A percentile compares a stretch with the other conserved stretches of the same genome.
Conservation (phyloP, 2,113 vertebrate genomes). For the Nesogale talazaci region DNA sequence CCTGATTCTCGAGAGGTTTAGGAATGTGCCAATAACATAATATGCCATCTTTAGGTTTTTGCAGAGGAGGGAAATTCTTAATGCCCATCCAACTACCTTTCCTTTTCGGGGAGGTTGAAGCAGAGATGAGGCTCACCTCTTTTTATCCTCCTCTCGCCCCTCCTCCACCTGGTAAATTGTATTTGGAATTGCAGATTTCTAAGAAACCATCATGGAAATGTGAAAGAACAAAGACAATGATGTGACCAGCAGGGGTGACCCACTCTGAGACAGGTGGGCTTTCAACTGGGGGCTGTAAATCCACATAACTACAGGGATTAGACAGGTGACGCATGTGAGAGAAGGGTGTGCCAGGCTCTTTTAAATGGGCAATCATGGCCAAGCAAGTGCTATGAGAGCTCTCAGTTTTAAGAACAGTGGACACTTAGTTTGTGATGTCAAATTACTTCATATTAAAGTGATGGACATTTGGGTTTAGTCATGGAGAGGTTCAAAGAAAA, state of each 20-base stretch:
- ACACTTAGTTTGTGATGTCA: neutral
- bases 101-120: neutral
- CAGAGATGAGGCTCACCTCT: neutral
- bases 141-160: neutral
- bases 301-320: neutral
- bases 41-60: neutral
- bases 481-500: neutral
- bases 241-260: neutral
- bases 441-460: neutral
- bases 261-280: neutral
- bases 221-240: neutral
- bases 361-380: fast-evolving
- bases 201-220: neutral
- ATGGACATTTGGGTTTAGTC: neutral
- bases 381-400: too few relatives aligned
- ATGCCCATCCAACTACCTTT: neutral
- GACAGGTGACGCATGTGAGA: neutral
- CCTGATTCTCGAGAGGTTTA: neutral
- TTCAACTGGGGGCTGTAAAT: fast-evolving
- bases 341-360: too few relatives aligned
- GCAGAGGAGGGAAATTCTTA: neutral
- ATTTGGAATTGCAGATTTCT: neutral
- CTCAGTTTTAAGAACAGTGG: neutral
- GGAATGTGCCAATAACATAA: neutral
- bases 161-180: neutral